A percentile compares a stretch with the other conserved stretches of the same genome.
Conservation (phyloP, 2,113 vertebrate species). For the Tamias sibiricus region DNA sequence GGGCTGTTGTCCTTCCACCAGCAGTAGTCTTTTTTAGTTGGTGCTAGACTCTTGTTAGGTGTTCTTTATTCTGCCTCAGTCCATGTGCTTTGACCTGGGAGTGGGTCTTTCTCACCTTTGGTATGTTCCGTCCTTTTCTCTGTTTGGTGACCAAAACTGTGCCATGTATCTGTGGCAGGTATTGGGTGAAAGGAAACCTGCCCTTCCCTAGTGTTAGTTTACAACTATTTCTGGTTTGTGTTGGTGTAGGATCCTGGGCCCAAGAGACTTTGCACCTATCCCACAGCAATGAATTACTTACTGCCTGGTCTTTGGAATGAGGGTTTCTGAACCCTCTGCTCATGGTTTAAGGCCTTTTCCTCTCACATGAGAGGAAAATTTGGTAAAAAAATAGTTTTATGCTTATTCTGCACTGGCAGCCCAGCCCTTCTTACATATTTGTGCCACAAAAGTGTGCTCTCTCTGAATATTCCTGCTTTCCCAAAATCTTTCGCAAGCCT, state of each 20-base stretch:
- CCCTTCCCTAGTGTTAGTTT: neutral
- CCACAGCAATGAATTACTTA: neutral
- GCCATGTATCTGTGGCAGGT: neutral
- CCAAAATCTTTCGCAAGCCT: neutral
- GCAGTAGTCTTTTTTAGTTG: neutral
- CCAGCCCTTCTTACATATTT: no score
- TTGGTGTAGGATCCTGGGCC: neutral
- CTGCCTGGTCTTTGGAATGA: no score
- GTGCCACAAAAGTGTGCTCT: no score
- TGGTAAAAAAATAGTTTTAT: no score
- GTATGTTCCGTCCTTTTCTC: neutral
- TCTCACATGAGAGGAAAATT: no score
- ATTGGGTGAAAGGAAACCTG: neutral
- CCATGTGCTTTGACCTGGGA: neutral
- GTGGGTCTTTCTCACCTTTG: neutral
- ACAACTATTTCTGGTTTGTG: no score
- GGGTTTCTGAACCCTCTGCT: no score
- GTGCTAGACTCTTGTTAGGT: neutral
- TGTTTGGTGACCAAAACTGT: neutral
- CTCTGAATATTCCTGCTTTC: no score
- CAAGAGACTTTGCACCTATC: neutral
- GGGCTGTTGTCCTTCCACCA: neutral
- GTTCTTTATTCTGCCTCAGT: neutral
- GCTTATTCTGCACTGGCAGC: no score
- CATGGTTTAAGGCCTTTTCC: no score